A percentile compares a stretch with the other conserved stretches of the same genome.
These are phyloP conservation scores for Luperina testacea DNA, from an alignment of 2,888 invertebrate species.

Conservation along the genomic window DNA sequence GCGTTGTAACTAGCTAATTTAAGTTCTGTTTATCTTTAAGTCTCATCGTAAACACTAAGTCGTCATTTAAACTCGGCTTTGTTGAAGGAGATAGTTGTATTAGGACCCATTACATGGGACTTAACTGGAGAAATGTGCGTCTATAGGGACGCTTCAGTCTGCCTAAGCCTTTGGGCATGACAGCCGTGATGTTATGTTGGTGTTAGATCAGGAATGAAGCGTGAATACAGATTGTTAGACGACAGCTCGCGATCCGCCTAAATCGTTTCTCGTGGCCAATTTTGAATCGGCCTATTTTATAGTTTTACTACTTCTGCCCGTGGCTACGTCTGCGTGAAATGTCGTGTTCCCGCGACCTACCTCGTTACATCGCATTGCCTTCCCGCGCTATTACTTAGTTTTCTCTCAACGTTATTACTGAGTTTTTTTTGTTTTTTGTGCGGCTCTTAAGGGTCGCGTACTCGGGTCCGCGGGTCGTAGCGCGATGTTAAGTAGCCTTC, in stretches of 20 bases:
- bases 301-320: no score
- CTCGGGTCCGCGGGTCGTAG: no score
- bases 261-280: background rate
- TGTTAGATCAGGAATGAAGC: background rate
- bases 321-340: no score
- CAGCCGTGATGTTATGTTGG: background rate
- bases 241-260: background rate
- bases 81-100: background rate
- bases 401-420: background rate
- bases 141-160: background rate
- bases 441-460: no score
- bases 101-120: background rate
- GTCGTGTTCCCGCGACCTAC: no score
- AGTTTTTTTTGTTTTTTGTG: background rate
- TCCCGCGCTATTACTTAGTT: background rate
- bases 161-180: background rate
- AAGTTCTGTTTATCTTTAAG: conserved; percentile 31
- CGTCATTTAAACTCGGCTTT: background rate
- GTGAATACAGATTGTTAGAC: background rate
- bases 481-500: background rate
- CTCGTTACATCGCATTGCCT: no score
- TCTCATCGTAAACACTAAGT: background rate
- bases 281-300: background rate
- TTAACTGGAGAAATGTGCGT: background rate
- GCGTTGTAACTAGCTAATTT: conserved; percentile 23